Base-by-base conservation (phyloP, 2,113 vertebrate genomes). In the Patagioenas fasciata region DNA sequence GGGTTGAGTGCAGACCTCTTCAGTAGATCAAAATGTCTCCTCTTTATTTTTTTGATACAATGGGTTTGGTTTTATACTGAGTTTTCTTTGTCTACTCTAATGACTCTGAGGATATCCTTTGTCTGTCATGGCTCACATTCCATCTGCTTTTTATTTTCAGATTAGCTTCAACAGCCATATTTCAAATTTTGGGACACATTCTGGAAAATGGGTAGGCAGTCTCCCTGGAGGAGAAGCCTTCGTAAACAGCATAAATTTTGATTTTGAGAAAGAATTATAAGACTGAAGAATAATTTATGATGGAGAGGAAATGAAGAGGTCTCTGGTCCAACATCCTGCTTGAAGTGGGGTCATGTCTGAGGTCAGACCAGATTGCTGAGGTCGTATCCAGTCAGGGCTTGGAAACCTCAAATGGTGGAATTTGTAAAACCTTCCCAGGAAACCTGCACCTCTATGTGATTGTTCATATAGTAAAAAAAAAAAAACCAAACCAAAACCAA, bases 381-480 rank as follows among this genome's bases (percentile, higher is more conserved):
- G 12, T 5, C 3, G 80, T n/a, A 51, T 56, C 26, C 10, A 77
- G 25, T 50, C n/a, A 58, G 31, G 20, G 29, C 23, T 20, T 72
- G 54, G 78, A 92, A 82, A 92, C 8, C 23, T 56, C 26, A 18
- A 58, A 32, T 15, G 17, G 20, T 57, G 11, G 34, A 61, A 9
- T 5, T 11, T 80, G 10, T 32, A 89, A 48, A 83, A 60, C 9
- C 11, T 75, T 14, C 19, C 24, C 19, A 4, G 38, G 8, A 23
- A 80, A 17, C 13, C 7, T 89, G 38, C 3, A 36, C 10, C 21
- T 51, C 25, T 60, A 24, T 0, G 0, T 31, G 40, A 53, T 15
- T 29, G 10, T n/a, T 17, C 42, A 75, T 2, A 29, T 1, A 44
- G 7, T 4, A 2, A 36, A 64, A 65, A 53, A 8, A 1, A 40